Percentiles rank a stretch among this genome's conserved stretches.
These are phyloP conservation scores for Neocloeon triangulifer DNA, from an alignment of 1,140 invertebrate genomes.

Conservation along the genomic window DNA sequence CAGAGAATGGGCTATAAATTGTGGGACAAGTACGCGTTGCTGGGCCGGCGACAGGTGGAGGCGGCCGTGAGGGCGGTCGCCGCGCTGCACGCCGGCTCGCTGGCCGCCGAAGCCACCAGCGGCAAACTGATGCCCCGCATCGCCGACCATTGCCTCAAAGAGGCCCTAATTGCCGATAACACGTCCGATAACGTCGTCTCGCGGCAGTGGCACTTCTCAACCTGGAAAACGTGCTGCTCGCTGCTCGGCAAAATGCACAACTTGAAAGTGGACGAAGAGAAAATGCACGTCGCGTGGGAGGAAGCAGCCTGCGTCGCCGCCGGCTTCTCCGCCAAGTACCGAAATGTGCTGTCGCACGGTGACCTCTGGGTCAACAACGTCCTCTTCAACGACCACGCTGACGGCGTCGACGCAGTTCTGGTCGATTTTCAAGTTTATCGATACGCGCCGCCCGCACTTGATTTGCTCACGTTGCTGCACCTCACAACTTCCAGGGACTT, in stretches of 20 bases:
- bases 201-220: slow-evolving; percentile 14
- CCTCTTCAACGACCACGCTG: slow-evolving; percentile 11
- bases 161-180: too few species aligned
- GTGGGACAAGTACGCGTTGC: background rate
- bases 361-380: slow-evolving; percentile 14
- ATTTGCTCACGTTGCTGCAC: slow-evolving; percentile 19
- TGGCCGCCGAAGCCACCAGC: too few species aligned
- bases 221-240: slow-evolving; percentile 9
- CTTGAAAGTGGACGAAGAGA: too few species aligned
- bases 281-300: too few species aligned
- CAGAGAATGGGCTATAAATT: background rate
- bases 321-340: slow-evolving; percentile 12
- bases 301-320: slow-evolving; percentile 11
- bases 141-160: too few species aligned
- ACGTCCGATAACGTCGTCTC: too few species aligned
- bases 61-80: background rate
- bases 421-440: slow-evolving; percentile 32
- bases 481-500: slow-evolving; percentile 14
- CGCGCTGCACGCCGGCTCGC: background rate
- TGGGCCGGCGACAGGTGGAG: background rate
- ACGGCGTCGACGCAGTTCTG: slow-evolving; percentile 13
- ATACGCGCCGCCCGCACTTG: slow-evolving; percentile 24
- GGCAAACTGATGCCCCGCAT: too few species aligned
- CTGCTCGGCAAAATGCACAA: slow-evolving; percentile 8
- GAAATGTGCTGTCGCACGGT: slow-evolving; percentile 14